Conservation (phyloP, 2,113 vertebrate genomes). For the Pantherophis guttatus region DNA sequence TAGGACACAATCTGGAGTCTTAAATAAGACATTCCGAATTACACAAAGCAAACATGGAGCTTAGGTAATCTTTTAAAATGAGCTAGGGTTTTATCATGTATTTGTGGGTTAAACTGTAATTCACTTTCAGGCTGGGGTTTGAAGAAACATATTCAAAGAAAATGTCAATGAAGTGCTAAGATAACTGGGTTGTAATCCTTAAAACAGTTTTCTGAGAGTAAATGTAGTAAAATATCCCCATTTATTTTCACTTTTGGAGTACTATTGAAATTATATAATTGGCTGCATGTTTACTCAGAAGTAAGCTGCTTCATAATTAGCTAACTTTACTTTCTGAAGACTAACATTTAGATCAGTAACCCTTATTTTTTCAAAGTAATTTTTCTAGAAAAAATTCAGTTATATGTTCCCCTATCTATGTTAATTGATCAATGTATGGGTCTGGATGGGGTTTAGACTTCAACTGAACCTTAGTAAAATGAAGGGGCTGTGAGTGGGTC, state of each 20-base stretch:
- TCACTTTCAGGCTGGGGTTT: background rate
- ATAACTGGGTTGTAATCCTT: background rate
- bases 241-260: no score
- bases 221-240: no score
- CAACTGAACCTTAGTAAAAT: no score
- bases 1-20: background rate
- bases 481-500: no score
- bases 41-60: background rate
- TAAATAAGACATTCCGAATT: background rate
- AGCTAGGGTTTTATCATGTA: no score
- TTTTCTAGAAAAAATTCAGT: background rate
- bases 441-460: no score
- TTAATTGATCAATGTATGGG: background rate
- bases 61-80: background rate
- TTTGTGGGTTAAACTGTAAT: background rate
- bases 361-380: background rate
- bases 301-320: no score
- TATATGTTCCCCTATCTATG: background rate
- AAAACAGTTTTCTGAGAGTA: background rate
- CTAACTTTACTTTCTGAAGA: no score
- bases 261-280: no score
- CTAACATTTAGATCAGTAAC: background rate
- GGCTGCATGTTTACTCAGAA: no score
- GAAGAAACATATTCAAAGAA: background rate
- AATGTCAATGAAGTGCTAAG: background rate